Percentiles rank a stretch among this genome's conserved stretches.
Conservation (phyloP, 23 tunicate genomes). For the Trididemnum clinides region DNA sequence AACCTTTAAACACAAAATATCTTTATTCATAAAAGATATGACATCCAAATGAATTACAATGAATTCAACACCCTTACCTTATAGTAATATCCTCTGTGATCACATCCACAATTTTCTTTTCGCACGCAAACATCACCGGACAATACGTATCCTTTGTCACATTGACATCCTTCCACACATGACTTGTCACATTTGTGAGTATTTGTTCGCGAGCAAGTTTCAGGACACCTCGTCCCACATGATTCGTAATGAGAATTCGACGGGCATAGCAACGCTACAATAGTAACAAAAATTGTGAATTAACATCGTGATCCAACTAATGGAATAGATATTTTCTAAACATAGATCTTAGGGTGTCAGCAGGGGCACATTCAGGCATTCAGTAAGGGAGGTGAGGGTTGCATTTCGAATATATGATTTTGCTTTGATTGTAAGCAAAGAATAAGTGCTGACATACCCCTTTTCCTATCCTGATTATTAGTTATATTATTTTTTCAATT, state of each 20-base stretch:
- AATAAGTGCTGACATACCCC: too few species aligned
- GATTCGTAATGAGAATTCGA: constrained; percentile 61
- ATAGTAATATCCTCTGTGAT: constrained; percentile 45
- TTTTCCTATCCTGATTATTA: too few species aligned
- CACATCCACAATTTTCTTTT: constrained; percentile 55
- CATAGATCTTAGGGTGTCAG: too few species aligned
- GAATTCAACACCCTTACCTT: constrained; percentile 37
- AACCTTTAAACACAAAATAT: neutral
- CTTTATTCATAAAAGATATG: neutral
- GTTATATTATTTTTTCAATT: too few species aligned
- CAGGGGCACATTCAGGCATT: too few species aligned
- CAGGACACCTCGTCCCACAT: constrained; percentile 61
- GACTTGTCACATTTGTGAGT: neutral
- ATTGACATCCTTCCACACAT: constrained; percentile 71
- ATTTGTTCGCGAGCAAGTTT: constrained; percentile 5
- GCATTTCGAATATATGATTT: too few species aligned
- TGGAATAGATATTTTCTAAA: too few species aligned
- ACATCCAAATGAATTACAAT: neutral
- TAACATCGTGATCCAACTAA: too few species aligned
- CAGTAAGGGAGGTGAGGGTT: too few species aligned
- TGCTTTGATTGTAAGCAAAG: too few species aligned
- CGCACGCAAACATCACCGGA: constrained; percentile 63
- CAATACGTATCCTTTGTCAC: constrained; percentile 53
- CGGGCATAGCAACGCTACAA: constrained; percentile 44
- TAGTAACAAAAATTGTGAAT: too few species aligned